Conservation (phyloP, 2,888 invertebrate species). For the Pegoplata infirma region DNA sequence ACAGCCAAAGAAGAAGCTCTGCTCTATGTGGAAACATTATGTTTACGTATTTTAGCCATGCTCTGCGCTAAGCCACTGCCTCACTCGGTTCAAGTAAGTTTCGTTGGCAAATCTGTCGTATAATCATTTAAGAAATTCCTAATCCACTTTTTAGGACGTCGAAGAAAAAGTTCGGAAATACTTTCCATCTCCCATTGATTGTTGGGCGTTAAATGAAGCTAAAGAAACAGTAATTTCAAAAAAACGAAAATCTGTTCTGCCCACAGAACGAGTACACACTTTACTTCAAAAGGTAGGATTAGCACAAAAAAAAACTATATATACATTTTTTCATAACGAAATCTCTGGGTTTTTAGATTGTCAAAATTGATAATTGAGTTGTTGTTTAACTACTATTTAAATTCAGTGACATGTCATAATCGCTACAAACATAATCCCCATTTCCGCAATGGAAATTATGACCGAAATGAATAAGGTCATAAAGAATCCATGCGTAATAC, state of each 20-base stretch:
- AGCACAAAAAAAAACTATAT: too few species aligned
- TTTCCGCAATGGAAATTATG: too few species aligned
- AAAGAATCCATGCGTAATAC: too few species aligned
- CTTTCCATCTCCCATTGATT: conserved; percentile 96
- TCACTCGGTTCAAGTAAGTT: conserved; percentile 85
- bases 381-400: too few species aligned
- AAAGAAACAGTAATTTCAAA: conserved; percentile 89
- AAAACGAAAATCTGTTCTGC: conserved; percentile 87
- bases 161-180: conserved; percentile 94
- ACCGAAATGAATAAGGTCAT: too few species aligned
- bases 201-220: conserved; percentile 95
- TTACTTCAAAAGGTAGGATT: conserved; percentile 86
- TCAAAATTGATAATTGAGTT: too few species aligned
- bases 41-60: conserved; percentile 91
- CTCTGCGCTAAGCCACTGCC: conserved; percentile 91
- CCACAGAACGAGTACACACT: conserved; percentile 93
- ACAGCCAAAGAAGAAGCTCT: conserved; percentile 93
- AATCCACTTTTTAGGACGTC: conserved; percentile 83
- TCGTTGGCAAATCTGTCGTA: neutral
- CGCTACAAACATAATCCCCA: too few species aligned
- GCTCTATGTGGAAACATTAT: conserved; percentile 93
- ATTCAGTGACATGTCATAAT: too few species aligned
- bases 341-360: too few species aligned
- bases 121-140: neutral
- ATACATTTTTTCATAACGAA: too few species aligned